A percentile compares a stretch with the other conserved stretches of the same genome.
These are phyloP conservation scores for Sinopyrophorus schimmeli DNA, from an alignment of 2,888 invertebrate genomes.

Conservation along the genomic window DNA sequence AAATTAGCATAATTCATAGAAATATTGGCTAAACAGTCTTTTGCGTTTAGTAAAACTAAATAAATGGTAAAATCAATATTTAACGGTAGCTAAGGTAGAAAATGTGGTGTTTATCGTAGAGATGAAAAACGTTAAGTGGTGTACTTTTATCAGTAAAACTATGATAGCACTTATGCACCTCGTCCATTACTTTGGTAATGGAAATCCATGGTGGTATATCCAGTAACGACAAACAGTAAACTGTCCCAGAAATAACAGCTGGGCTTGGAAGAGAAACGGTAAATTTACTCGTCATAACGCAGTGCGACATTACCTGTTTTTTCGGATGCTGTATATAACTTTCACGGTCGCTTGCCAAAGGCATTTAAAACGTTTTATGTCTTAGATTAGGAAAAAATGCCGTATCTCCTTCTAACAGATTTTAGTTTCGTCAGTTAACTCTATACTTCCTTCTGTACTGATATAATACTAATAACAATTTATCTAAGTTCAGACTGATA, in stretches of 20 bases:
- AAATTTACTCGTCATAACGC: conserved; percentile 17
- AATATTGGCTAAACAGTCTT: background rate
- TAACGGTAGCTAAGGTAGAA: background rate
- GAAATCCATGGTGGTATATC: background rate
- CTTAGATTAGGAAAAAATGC: background rate
- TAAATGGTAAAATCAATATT: background rate
- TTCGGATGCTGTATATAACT: conserved; percentile 3
- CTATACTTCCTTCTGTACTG: conserved; percentile 7
- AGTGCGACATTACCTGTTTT: conserved; percentile 23
- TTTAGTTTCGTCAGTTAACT: background rate
- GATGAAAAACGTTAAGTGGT: no score
- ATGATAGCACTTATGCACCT: background rate
- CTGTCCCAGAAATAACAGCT: conserved; percentile 31
- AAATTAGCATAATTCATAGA: no score
- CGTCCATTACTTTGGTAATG: conserved; percentile 3
- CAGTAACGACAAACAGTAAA: conserved; percentile 27
- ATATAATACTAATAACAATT: conserved; percentile 7
- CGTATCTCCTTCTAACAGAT: background rate
- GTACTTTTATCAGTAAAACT: no score
- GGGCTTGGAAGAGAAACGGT: conserved; percentile 17
- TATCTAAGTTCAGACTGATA: conserved; percentile 14
- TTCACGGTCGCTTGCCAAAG: conserved; percentile 19
- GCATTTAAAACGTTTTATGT: conserved; percentile 6
- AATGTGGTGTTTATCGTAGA: background rate
- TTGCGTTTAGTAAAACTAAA: background rate